Evolutionary conservation across 2,888 invertebrate genomes (phyloP).

Genomic region (Philereme vetulata): DNA sequence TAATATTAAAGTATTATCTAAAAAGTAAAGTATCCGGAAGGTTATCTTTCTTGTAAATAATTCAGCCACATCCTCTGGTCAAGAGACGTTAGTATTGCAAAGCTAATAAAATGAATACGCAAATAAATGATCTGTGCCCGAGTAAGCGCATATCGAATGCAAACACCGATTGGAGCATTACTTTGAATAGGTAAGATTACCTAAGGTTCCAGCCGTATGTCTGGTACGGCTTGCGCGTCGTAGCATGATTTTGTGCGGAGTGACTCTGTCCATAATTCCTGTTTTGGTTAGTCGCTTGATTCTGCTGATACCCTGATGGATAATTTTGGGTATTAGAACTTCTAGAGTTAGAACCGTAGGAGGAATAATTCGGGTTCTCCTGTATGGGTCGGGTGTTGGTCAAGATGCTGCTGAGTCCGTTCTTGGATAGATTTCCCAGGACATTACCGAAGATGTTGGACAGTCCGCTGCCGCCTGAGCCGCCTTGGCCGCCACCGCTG

Average conservation of each 20-base stretch:
- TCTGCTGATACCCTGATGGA: constrained; percentile 70
- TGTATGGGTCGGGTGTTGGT: constrained; percentile 75
- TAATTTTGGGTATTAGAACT: constrained; percentile 70
- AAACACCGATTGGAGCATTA: constrained; percentile 23
- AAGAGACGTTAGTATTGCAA: no score
- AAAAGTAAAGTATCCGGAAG: no score
- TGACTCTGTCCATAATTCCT: constrained; percentile 66
- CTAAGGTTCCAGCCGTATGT: constrained; percentile 78
- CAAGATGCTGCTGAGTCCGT: constrained; percentile 64
- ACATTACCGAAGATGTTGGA: constrained; percentile 72
- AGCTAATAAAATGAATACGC: constrained; percentile 21
- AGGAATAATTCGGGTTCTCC: constrained; percentile 75
- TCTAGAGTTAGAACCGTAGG: constrained; percentile 66
- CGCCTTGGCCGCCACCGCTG: constrained; percentile 40
- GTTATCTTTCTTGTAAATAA: no score
- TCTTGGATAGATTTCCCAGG: constrained; percentile 67
- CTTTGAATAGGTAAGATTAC: constrained; percentile 59
- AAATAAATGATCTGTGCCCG: constrained; percentile 29
- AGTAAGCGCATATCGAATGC: constrained; percentile 31
- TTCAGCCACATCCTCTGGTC: no score
- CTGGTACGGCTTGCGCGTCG: constrained; percentile 63
- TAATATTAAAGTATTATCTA: no score
- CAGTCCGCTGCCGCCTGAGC: constrained; percentile 49
- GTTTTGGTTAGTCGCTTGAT: constrained; percentile 60
- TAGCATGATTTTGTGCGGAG: constrained; percentile 56